These are phyloP conservation scores for Sminthurides bifidus DNA, from an alignment of 1,140 invertebrate species.

Conservation along the genomic window DNA sequence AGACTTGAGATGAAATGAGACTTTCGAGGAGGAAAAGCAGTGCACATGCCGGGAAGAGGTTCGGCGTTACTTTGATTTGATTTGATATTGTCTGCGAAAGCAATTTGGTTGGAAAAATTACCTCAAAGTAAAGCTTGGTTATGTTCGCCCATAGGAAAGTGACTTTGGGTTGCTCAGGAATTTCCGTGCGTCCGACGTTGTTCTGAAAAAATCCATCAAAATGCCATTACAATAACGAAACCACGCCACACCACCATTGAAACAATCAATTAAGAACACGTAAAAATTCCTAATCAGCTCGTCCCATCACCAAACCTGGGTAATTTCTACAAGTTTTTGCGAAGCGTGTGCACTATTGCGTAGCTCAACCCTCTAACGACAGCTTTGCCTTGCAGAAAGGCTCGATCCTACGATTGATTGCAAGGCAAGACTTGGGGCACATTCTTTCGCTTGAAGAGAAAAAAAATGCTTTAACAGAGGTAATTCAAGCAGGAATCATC, in stretches of 20 bases:
- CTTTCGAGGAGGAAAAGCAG: no score
- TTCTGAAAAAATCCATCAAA: constrained; percentile 28
- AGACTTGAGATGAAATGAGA: no score
- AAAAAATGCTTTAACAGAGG: neutral
- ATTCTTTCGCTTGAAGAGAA: neutral
- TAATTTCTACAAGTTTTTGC: no score
- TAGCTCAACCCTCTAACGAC: no score
- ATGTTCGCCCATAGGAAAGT: constrained; percentile 87
- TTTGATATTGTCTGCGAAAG: neutral
- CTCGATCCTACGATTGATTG: no score
- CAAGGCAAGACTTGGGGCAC: neutral
- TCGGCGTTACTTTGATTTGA: neutral
- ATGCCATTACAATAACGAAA: no score
- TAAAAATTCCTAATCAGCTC: neutral
- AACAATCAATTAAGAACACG: neutral
- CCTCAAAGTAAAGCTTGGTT: constrained; percentile 82
- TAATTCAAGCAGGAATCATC: neutral
- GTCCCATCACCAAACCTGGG: no score
- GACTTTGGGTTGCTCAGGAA: constrained; percentile 31
- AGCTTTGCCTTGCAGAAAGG: no score
- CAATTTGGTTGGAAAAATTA: constrained; percentile 35
- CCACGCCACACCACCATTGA: no score
- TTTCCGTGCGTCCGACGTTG: constrained; percentile 36
- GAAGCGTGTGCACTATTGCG: no score
- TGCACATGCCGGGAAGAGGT: no score